Evolutionary conservation across 30 jellyfish, hydroid and myxozoan species (phyloP).

Genomic region (Sanderia malayensis): DNA sequence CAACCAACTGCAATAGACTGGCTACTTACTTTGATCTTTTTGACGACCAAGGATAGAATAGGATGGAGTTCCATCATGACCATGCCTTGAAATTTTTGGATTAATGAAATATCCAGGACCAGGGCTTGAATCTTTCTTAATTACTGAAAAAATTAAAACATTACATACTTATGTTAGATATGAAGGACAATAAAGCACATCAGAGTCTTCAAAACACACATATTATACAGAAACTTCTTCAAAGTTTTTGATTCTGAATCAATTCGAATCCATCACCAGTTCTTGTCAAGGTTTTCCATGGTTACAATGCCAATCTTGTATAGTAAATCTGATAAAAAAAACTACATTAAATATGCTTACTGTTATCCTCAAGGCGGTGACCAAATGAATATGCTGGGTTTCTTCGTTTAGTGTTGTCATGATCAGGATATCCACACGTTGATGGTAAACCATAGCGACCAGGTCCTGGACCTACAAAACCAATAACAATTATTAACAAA

Average conservation of each 20-base stretch:
- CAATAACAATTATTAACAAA: not conserved
- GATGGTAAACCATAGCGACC: constrained; percentile 96
- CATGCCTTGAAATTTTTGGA: constrained; percentile 79
- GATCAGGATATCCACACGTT: constrained; percentile 76
- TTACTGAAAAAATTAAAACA: constrained; percentile 61
- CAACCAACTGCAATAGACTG: not conserved
- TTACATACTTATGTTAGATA: no score
- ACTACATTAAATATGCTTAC: constrained; percentile 49
- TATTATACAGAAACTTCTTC: no score
- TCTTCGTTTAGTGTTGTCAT: constrained; percentile 80
- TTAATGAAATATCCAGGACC: constrained; percentile 98
- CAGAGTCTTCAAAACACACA: no score
- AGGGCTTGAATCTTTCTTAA: constrained; percentile 94
- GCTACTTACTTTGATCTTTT: constrained; percentile 86
- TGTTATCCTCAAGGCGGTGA: constrained; percentile 70
- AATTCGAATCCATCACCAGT: no score
- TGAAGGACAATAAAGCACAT: no score
- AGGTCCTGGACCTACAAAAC: constrained; percentile 91
- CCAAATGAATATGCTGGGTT: constrained; percentile 96
- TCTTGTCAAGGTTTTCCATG: no score
- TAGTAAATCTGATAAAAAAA: no score
- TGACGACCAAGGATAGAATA: constrained; percentile 92
- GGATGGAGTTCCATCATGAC: constrained; percentile 93
- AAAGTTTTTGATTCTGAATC: no score
- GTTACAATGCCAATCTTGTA: no score